phyloP scores from a whole-genome alignment of 2,888 invertebrate genomes.

The Drosophila mettleri region DNA sequence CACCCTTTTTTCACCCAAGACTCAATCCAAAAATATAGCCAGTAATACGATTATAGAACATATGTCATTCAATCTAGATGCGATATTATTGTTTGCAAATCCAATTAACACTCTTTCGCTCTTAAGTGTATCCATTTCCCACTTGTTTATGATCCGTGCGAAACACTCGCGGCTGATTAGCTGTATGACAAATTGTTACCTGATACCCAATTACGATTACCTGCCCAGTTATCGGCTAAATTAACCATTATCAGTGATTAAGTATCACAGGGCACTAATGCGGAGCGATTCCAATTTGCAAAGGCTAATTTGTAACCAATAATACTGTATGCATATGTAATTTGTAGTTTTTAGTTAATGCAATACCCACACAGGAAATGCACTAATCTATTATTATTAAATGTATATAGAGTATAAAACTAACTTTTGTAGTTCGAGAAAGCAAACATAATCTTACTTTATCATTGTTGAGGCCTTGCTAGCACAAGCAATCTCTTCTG shows the following conservation, averaged over 20 bases:
- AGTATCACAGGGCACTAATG: conserved; percentile 15
- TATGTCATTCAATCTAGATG: background rate
- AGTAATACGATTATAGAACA: background rate
- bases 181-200: conserved; percentile 21
- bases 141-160: conserved; percentile 6
- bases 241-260: conserved; percentile 24
- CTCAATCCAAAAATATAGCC: background rate
- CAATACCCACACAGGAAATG: background rate
- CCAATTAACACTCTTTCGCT: conserved; percentile 18
- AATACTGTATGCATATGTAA: conserved; percentile 7
- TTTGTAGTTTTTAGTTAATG: background rate
- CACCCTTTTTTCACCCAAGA: conserved; percentile 2
- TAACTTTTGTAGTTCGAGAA: background rate
- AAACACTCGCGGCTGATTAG: conserved; percentile 13
- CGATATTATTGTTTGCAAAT: conserved; percentile 19
- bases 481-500: background rate
- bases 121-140: conserved; percentile 2
- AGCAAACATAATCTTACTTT: background rate
- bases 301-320: conserved; percentile 11
- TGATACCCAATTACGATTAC: conserved; percentile 22
- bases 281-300: conserved; percentile 5
- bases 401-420: background rate
- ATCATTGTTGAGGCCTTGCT: background rate
- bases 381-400: background rate
- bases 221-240: conserved; percentile 22